These are phyloP conservation scores for Apamea sordens DNA, from an alignment of 2,888 invertebrate genomes.

Conservation along the genomic window DNA sequence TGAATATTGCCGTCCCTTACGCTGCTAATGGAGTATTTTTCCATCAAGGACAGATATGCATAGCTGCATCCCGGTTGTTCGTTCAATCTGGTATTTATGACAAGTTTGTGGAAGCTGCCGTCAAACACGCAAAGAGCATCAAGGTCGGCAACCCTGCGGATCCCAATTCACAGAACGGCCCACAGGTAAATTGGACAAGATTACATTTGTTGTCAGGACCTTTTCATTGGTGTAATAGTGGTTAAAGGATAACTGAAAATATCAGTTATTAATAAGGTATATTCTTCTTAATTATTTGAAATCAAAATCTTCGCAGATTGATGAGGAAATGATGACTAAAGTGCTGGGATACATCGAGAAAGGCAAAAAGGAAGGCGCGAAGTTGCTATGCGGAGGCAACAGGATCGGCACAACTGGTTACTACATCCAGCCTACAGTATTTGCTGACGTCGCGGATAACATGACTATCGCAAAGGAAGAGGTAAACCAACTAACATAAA, in stretches of 20 bases:
- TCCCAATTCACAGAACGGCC: slow-evolving; percentile 92
- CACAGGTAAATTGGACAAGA: slow-evolving; percentile 83
- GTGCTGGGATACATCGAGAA: slow-evolving; percentile 93
- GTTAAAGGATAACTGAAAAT: not conserved
- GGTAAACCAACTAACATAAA: slow-evolving; percentile 79
- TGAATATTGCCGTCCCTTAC: slow-evolving; percentile 65
- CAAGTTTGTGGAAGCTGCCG: slow-evolving; percentile 93
- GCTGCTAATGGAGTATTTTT: slow-evolving; percentile 67
- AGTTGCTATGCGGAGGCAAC: slow-evolving; percentile 93
- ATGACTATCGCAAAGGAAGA: slow-evolving; percentile 95
- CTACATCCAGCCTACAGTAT: slow-evolving; percentile 94
- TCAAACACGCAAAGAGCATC: slow-evolving; percentile 90
- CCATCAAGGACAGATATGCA: slow-evolving; percentile 69
- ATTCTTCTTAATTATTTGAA: not conserved
- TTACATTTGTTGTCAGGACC: no score
- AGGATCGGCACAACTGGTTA: slow-evolving; percentile 92
- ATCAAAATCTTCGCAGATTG: slow-evolving; percentile 87
- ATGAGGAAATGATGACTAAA: slow-evolving; percentile 93
- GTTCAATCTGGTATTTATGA: slow-evolving; percentile 90
- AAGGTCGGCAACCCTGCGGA: slow-evolving; percentile 94
- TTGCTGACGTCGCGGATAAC: slow-evolving; percentile 93
- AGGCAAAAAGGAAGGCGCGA: slow-evolving; percentile 95
- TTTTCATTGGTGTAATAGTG: not conserved
- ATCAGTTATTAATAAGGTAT: no score
- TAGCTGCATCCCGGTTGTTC: slow-evolving; percentile 71